Conservation (phyloP, 2,888 invertebrate species). For the Callimorpha dominula region DNA sequence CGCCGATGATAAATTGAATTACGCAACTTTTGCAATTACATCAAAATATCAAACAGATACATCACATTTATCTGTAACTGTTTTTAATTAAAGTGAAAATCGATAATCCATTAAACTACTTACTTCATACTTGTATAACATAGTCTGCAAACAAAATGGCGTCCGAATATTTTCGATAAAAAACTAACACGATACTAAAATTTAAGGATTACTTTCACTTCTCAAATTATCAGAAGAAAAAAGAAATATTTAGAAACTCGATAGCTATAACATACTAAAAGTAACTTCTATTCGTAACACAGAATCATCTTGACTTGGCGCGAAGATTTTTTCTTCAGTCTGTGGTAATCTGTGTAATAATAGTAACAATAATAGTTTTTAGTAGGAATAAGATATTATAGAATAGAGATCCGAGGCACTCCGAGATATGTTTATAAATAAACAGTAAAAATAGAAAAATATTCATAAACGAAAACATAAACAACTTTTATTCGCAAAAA, state of each 20-base stretch:
- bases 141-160: not conserved
- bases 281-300: not conserved
- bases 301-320: not conserved
- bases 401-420: too few relatives aligned
- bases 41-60: slow-evolving; percentile 1
- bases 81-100: not conserved
- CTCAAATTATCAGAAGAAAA: not conserved
- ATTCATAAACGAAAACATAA: not conserved
- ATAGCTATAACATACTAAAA: not conserved
- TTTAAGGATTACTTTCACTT: not conserved
- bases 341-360: not conserved
- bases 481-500: too few relatives aligned
- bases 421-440: too few relatives aligned
- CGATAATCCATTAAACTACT: not conserved
- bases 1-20: not conserved
- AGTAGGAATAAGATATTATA: too few relatives aligned
- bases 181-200: not conserved
- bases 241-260: not conserved
- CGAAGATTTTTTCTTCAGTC: not conserved
- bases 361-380: too few relatives aligned
- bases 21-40: slow-evolving; percentile 1
- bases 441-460: not conserved
- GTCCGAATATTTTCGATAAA: not conserved
- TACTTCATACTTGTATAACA: not conserved
- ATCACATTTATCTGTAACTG: not conserved